Percentiles rank a stretch among this genome's conserved stretches.
Evolutionary conservation across 1,140 invertebrate species (phyloP).

Genomic region (Cyphomyrmex costatus): DNA sequence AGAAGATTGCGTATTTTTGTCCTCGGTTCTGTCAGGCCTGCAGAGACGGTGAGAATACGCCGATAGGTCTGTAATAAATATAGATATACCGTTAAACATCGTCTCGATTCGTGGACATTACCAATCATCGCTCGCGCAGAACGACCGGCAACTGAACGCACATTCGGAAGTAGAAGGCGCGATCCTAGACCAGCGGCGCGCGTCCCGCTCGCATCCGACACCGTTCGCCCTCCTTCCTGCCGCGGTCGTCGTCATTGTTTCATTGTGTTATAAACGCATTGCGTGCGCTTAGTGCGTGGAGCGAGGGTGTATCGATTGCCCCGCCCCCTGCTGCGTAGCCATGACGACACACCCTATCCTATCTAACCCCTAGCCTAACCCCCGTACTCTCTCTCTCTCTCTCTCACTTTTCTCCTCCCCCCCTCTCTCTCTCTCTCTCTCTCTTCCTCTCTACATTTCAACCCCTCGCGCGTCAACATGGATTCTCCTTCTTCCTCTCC

Average conservation of each 20-base stretch:
- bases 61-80: not conserved
- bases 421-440: constrained; percentile 3
- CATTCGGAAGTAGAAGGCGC: constrained; percentile 81
- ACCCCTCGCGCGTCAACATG: constrained; percentile 64
- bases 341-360: constrained; percentile 86
- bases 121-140: constrained; percentile 34
- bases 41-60: not conserved
- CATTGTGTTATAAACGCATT: constrained; percentile 85
- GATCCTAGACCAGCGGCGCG: constrained; percentile 67
- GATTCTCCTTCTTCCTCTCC: constrained; percentile 42
- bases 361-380: constrained; percentile 85
- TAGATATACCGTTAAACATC: constrained; percentile 10
- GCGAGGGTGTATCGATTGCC: constrained; percentile 87
- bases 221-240: constrained; percentile 66
- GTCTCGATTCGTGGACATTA: constrained; percentile 19
- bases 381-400: constrained; percentile 76
- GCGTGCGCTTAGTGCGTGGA: constrained; percentile 82
- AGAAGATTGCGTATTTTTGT: not conserved
- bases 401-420: constrained; percentile 31
- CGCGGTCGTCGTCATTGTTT: constrained; percentile 82
- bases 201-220: constrained; percentile 55
- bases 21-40: too few species aligned
- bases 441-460: constrained; percentile 73
- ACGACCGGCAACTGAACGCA: constrained; percentile 15
- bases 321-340: constrained; percentile 86